Percentiles rank a stretch among this genome's conserved stretches.
Evolutionary conservation across 2,113 vertebrate genomes (phyloP).

Genomic region (Jaculus jaculus): DNA sequence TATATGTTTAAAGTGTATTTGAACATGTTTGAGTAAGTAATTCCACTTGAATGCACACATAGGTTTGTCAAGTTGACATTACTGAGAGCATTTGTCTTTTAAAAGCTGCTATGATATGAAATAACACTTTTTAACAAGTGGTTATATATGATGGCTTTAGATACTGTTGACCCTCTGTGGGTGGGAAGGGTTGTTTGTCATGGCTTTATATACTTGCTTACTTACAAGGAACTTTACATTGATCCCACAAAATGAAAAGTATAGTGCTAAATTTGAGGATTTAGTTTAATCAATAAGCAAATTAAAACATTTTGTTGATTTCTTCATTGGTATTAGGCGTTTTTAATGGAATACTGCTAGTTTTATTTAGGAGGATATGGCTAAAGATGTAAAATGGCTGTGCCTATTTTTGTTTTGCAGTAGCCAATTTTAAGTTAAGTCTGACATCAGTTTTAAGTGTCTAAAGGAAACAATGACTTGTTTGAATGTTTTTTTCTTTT

Average conservation of each 20-base stretch:
- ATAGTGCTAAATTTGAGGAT: not conserved
- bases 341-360: not conserved
- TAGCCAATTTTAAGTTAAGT: conserved; percentile 45
- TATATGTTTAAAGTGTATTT: conserved; percentile 9
- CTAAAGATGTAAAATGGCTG: conserved; percentile 1
- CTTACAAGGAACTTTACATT: not conserved
- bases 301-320: conserved; percentile 18
- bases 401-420: conserved; percentile 23
- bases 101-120: conserved; percentile 9
- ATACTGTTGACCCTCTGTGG: not conserved
- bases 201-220: not conserved
- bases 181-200: not conserved
- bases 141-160: not conserved
- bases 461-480: conserved; percentile 49
- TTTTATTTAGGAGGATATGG: conserved; percentile 11
- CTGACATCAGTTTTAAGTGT: conserved; percentile 52
- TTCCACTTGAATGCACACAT: not conserved
- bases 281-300: conserved; percentile 40
- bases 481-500: conserved; percentile 47
- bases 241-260: not conserved
- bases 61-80: not conserved
- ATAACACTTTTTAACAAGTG: not conserved
- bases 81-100: conserved; percentile 43
- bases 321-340: not conserved
- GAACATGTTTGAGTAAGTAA: not conserved